Evolutionary conservation across 2,888 invertebrate species (phyloP).

Genomic region (Polydrusus tereticollis): DNA sequence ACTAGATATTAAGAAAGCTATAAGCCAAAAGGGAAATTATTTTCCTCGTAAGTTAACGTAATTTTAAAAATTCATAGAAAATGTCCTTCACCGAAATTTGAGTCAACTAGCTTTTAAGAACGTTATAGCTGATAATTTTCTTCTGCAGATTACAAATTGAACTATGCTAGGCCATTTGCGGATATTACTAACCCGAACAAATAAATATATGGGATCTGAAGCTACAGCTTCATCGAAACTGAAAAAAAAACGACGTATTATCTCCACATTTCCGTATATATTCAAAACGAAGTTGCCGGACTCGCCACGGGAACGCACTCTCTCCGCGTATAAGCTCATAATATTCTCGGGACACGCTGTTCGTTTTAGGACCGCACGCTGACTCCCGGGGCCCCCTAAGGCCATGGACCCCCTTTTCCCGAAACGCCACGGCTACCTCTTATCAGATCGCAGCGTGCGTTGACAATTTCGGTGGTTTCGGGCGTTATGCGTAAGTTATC

Average conservation of each 20-base stretch:
- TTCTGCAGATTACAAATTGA: no score
- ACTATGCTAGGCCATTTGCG: no score
- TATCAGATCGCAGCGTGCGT: constrained; percentile 68
- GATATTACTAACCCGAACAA: no score
- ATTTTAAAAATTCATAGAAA: no score
- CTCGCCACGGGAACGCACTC: constrained; percentile 41
- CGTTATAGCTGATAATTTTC: no score
- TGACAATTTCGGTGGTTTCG: constrained; percentile 64
- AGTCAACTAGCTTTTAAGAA: no score
- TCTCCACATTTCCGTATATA: not conserved
- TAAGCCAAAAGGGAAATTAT: no score
- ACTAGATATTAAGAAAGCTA: no score
- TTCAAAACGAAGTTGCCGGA: constrained; percentile 35
- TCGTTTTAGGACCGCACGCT: constrained; percentile 66
- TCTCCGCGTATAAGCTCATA: constrained; percentile 35
- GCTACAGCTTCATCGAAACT: no score
- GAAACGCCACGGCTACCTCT: constrained; percentile 59
- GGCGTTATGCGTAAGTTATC: constrained; percentile 9
- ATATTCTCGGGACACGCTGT: constrained; percentile 65
- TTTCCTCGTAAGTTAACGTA: no score
- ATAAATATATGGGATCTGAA: no score
- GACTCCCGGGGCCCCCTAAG: constrained; percentile 57
- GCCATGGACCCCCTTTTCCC: constrained; percentile 58
- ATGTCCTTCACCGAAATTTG: no score
- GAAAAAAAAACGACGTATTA: not conserved